Percentiles rank a stretch among this genome's conserved stretches.
These are phyloP conservation scores for Belonocnema kinseyi DNA, from an alignment of 1,140 invertebrate genomes.

Conservation along the genomic window DNA sequence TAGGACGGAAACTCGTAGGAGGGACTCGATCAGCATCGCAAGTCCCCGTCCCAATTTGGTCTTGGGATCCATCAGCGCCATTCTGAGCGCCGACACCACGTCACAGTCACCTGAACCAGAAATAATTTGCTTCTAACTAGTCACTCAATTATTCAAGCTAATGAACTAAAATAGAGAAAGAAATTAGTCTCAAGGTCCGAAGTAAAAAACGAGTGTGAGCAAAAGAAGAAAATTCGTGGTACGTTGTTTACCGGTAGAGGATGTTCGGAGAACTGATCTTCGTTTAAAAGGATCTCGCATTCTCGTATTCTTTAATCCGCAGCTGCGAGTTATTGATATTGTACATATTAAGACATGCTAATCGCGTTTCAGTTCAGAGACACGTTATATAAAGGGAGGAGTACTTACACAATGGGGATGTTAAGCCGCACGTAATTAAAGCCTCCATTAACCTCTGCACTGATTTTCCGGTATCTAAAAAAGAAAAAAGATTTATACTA, in stretches of 20 bases:
- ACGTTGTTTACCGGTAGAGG: slow-evolving; percentile 39
- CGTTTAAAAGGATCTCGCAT: slow-evolving; percentile 44
- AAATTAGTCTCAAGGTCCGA: not conserved
- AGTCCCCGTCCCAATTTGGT: slow-evolving; percentile 67
- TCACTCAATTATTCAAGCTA: slow-evolving; percentile 28
- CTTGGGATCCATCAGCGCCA: slow-evolving; percentile 57
- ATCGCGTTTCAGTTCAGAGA: slow-evolving; percentile 2
- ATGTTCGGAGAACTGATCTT: slow-evolving; percentile 55
- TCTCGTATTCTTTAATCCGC: slow-evolving; percentile 60
- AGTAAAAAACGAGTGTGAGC: not conserved
- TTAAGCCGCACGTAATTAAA: slow-evolving; percentile 71
- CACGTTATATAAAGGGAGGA: slow-evolving; percentile 39
- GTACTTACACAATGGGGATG: slow-evolving; percentile 68
- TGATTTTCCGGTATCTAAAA: slow-evolving; percentile 69
- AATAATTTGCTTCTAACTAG: slow-evolving; percentile 3
- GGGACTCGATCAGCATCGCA: slow-evolving; percentile 64
- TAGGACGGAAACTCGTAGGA: slow-evolving; percentile 69
- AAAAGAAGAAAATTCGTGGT: not conserved
- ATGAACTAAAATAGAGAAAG: not conserved
- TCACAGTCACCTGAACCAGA: slow-evolving; percentile 59
- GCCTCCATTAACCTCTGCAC: slow-evolving; percentile 69
- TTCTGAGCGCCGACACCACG: slow-evolving; percentile 61
- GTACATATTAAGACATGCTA: not conserved
- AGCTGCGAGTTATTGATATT: slow-evolving; percentile 56
- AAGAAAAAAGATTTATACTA: slow-evolving; percentile 34